A percentile compares a stretch with the other conserved stretches of the same genome.
These are phyloP conservation scores for Mus caroli DNA, from an alignment of 2,797 vertebrate species.

Conservation along the genomic window DNA sequence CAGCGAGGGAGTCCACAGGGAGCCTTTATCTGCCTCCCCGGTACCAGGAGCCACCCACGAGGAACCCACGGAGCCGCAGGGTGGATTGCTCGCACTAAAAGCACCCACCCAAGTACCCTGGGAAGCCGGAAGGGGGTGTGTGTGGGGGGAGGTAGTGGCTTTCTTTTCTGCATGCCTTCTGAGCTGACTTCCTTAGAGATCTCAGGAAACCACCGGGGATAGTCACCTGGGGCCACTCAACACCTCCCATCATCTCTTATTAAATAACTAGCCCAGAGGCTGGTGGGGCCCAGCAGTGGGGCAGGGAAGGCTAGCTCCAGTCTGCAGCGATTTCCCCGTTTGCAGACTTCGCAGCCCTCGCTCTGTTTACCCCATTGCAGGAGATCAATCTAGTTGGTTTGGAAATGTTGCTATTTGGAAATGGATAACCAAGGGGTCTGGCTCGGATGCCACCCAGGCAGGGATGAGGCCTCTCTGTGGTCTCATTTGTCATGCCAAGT, in stretches of 20 bases:
- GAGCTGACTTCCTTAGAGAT: neutral
- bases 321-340: neutral
- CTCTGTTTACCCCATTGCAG: conserved; percentile 37
- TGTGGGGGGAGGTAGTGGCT: neutral
- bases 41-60: neutral
- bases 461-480: neutral
- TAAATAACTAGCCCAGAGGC: conserved; percentile 18
- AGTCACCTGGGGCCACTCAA: neutral
- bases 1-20: neutral
- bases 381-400: conserved; percentile 21
- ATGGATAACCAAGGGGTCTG: neutral
- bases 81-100: neutral
- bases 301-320: rapidly evolving
- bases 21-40: neutral
- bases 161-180: neutral
- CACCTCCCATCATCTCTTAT: neutral
- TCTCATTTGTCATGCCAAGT: neutral
- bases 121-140: too few relatives aligned
- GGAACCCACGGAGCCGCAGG: neutral
- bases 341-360: neutral
- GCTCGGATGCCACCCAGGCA: conserved; percentile 10
- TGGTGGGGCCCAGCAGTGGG: neutral
- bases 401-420: neutral
- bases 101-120: rapidly evolving
- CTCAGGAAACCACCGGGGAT: neutral